phyloP scores from a whole-genome alignment of 2,113 vertebrate species.

The Crotalus horridus region DNA sequence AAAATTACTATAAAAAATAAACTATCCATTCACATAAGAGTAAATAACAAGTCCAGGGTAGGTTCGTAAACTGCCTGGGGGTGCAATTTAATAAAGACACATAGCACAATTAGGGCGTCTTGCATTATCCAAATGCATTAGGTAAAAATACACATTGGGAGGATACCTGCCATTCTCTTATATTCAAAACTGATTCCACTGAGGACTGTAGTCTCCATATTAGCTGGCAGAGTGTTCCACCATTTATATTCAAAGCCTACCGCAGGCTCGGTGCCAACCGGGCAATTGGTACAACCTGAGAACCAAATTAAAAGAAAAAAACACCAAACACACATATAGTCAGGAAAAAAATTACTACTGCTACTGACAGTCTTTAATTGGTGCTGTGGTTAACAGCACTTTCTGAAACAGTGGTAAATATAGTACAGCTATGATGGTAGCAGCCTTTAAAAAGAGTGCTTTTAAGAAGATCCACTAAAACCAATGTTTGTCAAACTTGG shows the following conservation, averaged over 20 bases:
- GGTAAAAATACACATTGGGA: rapidly evolving
- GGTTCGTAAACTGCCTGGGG: neutral
- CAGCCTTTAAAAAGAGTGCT: neutral
- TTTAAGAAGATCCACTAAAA: neutral
- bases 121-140: rapidly evolving
- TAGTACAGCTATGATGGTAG: neutral
- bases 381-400: neutral
- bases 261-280: constrained; percentile 81
- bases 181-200: constrained; percentile 77
- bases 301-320: neutral
- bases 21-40: neutral
- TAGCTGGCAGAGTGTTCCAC: constrained; percentile 90
- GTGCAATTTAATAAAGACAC: neutral
- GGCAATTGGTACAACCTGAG: constrained; percentile 84
- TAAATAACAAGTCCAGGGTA: neutral
- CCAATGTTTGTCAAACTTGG: neutral
- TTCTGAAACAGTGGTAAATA: neutral
- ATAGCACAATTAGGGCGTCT: neutral
- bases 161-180: constrained; percentile 78
- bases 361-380: neutral
- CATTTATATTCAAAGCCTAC: constrained; percentile 93
- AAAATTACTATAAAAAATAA: neutral
- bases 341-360: neutral
- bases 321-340: neutral
- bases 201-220: constrained; percentile 86